phyloP scores from a whole-genome alignment of 2,113 vertebrate species.

The Desmodus rotundus region DNA sequence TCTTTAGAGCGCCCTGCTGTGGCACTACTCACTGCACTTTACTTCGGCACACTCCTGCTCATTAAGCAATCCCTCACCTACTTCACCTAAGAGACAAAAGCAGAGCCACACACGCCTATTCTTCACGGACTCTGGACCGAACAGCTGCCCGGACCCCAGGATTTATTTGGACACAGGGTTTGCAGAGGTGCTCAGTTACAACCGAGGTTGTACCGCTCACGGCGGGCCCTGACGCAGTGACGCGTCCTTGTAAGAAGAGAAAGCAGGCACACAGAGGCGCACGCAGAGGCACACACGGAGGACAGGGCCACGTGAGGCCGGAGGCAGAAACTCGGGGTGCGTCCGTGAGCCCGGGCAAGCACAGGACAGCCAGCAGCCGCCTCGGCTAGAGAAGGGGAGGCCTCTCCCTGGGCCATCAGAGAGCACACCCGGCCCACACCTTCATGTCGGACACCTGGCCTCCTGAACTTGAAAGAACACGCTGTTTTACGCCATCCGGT shows the following conservation, averaged over 20 bases:
- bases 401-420: neutral
- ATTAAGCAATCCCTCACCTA: neutral
- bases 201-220: neutral
- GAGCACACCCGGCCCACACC: neutral
- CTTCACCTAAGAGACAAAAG: neutral
- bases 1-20: neutral
- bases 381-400: neutral
- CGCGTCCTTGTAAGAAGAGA: neutral
- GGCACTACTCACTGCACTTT: neutral
- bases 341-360: rapidly evolving
- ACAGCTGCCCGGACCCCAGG: neutral
- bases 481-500: neutral
- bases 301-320: neutral
- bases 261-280: neutral
- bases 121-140: neutral
- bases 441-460: neutral
- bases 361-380: rapidly evolving
- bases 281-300: neutral
- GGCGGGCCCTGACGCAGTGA: neutral
- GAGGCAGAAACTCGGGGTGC: neutral
- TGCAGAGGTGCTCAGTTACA: neutral
- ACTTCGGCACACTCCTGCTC: neutral
- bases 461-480: neutral
- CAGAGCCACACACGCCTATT: neutral
- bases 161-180: neutral